phyloP scores from a whole-genome alignment of 2,888 invertebrate genomes.

The Rhagium mordax region DNA sequence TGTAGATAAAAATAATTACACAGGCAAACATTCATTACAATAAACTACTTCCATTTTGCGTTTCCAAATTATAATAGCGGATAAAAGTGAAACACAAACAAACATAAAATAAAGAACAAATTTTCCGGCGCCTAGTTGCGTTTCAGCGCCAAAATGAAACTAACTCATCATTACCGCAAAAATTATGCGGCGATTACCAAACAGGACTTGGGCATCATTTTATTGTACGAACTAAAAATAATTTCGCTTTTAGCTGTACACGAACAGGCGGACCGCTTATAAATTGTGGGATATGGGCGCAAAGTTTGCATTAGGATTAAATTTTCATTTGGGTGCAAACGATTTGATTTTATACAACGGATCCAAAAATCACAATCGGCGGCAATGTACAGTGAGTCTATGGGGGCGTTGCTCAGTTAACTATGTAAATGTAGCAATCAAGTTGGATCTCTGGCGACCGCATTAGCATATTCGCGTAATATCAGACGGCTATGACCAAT shows the following conservation, averaged over 20 bases:
- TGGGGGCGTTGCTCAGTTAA: constrained; percentile 57
- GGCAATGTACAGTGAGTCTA: constrained; percentile 48
- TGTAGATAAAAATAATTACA: no score
- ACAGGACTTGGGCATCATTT: no score
- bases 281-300: neutral
- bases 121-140: no score
- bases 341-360: constrained; percentile 54
- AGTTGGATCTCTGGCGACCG: constrained; percentile 58
- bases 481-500: constrained; percentile 60
- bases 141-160: no score
- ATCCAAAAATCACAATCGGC: constrained; percentile 56
- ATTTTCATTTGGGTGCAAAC: constrained; percentile 48
- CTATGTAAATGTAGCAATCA: constrained; percentile 64
- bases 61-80: no score
- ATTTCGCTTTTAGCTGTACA: neutral
- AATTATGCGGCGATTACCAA: no score
- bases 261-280: neutral
- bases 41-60: no score
- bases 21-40: no score
- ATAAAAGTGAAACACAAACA: no score
- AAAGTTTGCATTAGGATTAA: constrained; percentile 26
- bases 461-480: constrained; percentile 63
- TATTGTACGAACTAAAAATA: neutral
- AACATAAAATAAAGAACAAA: no score
- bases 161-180: no score